A percentile compares a stretch with the other conserved stretches of the same genome.
Conservation (phyloP, 2,113 vertebrate genomes). For the Pica pica region DNA sequence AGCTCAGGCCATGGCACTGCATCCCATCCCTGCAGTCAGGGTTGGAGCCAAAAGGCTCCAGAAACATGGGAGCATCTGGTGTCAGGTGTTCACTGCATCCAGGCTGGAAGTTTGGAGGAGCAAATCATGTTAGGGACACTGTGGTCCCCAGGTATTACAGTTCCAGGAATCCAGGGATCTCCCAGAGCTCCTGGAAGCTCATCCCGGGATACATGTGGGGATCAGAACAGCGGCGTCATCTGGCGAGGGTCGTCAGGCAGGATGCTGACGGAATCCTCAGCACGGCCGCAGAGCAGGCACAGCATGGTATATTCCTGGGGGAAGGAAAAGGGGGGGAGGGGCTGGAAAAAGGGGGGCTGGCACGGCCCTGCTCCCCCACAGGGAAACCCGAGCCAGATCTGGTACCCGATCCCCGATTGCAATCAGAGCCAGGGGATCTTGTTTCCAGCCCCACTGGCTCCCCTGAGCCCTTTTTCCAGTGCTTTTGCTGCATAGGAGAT, state of each 20-base stretch:
- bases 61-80: fast-evolving
- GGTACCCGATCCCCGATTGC: background rate
- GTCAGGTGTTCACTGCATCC: fast-evolving
- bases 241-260: slow-evolving; percentile 93
- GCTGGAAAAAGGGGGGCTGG: background rate
- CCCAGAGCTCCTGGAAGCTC: background rate
- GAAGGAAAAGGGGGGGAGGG: background rate
- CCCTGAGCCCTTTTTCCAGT: background rate
- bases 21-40: background rate
- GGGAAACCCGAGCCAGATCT: background rate
- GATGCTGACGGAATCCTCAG: slow-evolving; percentile 92
- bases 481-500: background rate
- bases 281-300: slow-evolving; percentile 93
- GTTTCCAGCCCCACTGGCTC: background rate
- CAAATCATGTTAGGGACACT: fast-evolving
- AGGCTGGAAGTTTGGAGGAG: background rate
- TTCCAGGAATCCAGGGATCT: background rate
- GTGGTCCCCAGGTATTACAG: background rate
- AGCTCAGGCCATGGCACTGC: fast-evolving
- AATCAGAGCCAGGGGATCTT: background rate
- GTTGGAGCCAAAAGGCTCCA: background rate
- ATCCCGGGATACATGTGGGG: fast-evolving
- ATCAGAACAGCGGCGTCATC: slow-evolving; percentile 87
- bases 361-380: background rate
- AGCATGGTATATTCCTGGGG: slow-evolving; percentile 95